phyloP scores from a whole-genome alignment of 2,797 vertebrate species.

The Hemitrygon akajei region DNA sequence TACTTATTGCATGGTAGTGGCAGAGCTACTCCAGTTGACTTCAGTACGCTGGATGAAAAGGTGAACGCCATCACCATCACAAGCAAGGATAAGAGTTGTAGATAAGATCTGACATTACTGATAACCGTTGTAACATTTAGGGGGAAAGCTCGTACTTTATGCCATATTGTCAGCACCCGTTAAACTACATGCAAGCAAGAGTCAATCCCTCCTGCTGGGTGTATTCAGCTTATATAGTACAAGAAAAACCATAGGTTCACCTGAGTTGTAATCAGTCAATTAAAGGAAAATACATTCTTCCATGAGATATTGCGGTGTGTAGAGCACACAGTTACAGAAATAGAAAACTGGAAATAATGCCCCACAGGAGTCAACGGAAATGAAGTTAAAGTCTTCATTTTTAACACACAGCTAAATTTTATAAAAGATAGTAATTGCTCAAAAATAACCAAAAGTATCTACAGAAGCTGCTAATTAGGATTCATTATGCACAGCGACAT shows the following conservation, averaged over 20 bases:
- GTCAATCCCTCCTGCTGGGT: too few species aligned
- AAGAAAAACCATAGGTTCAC: not conserved
- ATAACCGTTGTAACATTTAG: not conserved
- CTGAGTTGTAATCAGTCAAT: not conserved
- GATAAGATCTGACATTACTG: not conserved
- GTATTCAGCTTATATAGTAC: too few species aligned
- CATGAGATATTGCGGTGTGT: not conserved
- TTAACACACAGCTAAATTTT: not conserved
- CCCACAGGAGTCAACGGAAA: not conserved
- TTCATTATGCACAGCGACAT: not conserved
- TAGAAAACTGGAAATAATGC: not conserved
- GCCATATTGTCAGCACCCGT: not conserved
- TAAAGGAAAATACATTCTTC: not conserved
- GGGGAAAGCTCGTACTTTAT: not conserved
- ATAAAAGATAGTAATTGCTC: not conserved
- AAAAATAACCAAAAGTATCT: not conserved
- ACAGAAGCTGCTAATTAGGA: not conserved
- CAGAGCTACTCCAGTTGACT: not conserved
- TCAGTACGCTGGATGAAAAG: too few species aligned
- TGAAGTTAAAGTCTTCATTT: not conserved
- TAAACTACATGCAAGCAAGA: not conserved
- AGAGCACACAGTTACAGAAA: not conserved
- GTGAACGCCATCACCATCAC: not conserved
- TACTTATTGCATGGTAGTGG: not conserved
- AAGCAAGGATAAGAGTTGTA: not conserved